A percentile compares a stretch with the other conserved stretches of the same genome.
These are phyloP conservation scores for Dryoscopus gambensis DNA, from an alignment of 2,113 vertebrate species.

Conservation along the genomic window DNA sequence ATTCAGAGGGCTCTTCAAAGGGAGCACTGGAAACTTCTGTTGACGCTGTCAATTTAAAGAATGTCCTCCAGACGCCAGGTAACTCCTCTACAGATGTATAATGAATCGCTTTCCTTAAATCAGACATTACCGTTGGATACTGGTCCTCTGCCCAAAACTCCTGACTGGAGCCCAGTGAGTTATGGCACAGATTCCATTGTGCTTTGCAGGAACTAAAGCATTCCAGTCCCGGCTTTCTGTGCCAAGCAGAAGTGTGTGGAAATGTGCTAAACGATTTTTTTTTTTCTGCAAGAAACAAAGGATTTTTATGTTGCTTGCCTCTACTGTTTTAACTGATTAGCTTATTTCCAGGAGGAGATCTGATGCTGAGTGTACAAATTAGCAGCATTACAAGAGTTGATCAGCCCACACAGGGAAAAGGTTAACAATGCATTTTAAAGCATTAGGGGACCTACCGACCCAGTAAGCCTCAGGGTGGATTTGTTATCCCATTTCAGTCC, in stretches of 20 bases:
- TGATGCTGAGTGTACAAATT: not conserved
- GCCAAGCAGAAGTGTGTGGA: constrained; percentile 38
- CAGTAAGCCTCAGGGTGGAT: not conserved
- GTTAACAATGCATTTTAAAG: not conserved
- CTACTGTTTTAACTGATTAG: not conserved
- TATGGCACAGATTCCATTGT: constrained; percentile 32
- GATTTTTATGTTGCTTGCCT: not conserved
- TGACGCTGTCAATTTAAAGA: not conserved
- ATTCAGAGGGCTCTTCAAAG: not conserved
- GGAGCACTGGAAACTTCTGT: constrained; percentile 3
- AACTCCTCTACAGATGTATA: constrained; percentile 18
- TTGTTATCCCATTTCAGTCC: not conserved
- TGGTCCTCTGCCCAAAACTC: not conserved
- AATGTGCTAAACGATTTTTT: not conserved
- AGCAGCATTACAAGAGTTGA: not conserved
- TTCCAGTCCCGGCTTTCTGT: not conserved
- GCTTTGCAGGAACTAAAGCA: not conserved
- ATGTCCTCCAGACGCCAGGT: not conserved
- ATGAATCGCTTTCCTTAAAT: constrained; percentile 13
- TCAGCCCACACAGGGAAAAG: not conserved
- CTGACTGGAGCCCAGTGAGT: not conserved
- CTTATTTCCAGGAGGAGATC: not conserved
- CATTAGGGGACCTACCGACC: not conserved
- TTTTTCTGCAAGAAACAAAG: not conserved
- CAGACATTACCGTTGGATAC: not conserved